Percentiles rank a stretch among this genome's conserved stretches.
Conservation (phyloP, 92 coral and sea anemone species). For the Diadumene lineata region DNA sequence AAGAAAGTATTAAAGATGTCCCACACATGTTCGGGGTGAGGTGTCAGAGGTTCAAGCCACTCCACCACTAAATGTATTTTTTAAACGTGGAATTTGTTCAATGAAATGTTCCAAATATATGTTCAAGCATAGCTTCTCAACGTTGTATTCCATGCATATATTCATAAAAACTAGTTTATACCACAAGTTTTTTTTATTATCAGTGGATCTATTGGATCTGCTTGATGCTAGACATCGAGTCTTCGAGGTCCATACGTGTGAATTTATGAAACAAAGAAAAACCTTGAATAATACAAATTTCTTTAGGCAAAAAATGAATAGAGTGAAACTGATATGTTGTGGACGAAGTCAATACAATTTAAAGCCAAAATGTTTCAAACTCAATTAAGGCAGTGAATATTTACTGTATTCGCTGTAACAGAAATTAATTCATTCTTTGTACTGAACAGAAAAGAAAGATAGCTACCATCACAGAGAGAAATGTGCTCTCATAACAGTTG, state of each 20-base stretch:
- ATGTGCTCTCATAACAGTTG: too few species aligned
- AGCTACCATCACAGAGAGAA: too few species aligned
- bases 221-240: constrained; percentile 23
- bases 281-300: not conserved
- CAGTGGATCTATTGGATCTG: constrained; percentile 23
- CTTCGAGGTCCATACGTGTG: constrained; percentile 4
- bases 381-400: too few species aligned
- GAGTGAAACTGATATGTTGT: constrained; percentile 9
- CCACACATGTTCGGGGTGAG: too few species aligned
- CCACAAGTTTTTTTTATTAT: not conserved
- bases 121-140: too few species aligned
- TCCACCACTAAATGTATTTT: too few species aligned
- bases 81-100: too few species aligned
- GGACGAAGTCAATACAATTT: not conserved
- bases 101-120: constrained; percentile 1
- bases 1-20: too few species aligned
- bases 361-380: not conserved
- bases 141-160: not conserved
- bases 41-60: too few species aligned
- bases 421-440: too few species aligned
- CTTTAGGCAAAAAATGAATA: constrained; percentile 5
- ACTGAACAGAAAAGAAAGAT: too few species aligned
- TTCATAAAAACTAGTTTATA: not conserved
- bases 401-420: too few species aligned
- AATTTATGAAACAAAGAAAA: not conserved